These are phyloP conservation scores for Fopius arisanus DNA, from an alignment of 1,140 invertebrate genomes.

Conservation along the genomic window DNA sequence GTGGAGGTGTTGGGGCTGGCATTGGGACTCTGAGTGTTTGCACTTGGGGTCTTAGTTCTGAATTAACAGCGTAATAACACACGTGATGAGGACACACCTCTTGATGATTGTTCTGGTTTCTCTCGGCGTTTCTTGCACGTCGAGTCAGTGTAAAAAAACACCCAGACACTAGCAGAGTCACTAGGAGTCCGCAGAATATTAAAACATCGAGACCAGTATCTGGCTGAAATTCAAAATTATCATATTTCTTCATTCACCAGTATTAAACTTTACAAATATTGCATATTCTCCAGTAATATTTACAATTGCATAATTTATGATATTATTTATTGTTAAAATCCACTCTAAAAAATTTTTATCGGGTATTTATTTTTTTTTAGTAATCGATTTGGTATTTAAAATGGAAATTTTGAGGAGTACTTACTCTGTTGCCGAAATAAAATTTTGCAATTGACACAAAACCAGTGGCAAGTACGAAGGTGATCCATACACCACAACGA, in stretches of 20 bases:
- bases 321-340: too few relatives aligned
- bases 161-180: slow-evolving; percentile 69
- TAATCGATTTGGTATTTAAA: too few relatives aligned
- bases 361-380: too few relatives aligned
- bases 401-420: too few relatives aligned
- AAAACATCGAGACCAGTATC: slow-evolving; percentile 70
- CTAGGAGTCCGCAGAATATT: slow-evolving; percentile 71
- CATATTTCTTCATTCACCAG: not conserved
- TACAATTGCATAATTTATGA: too few relatives aligned
- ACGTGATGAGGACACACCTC: slow-evolving; percentile 40
- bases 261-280: too few relatives aligned
- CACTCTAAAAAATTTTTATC: too few relatives aligned
- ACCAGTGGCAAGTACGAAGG: slow-evolving; percentile 70
- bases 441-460: slow-evolving; percentile 74
- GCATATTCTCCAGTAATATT: too few relatives aligned
- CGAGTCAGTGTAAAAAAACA: slow-evolving; percentile 63
- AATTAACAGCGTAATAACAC: not conserved
- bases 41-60: not conserved
- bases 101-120: slow-evolving; percentile 31
- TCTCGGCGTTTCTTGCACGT: slow-evolving; percentile 41
- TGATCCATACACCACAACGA: slow-evolving; percentile 72
- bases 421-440: slow-evolving; percentile 73
- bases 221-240: slow-evolving; percentile 39
- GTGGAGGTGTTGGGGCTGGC: slow-evolving; percentile 19
- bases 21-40: not conserved